Evolutionary conservation across 2,113 vertebrate species (phyloP).

Genomic region (Panurus biarmicus): DNA sequence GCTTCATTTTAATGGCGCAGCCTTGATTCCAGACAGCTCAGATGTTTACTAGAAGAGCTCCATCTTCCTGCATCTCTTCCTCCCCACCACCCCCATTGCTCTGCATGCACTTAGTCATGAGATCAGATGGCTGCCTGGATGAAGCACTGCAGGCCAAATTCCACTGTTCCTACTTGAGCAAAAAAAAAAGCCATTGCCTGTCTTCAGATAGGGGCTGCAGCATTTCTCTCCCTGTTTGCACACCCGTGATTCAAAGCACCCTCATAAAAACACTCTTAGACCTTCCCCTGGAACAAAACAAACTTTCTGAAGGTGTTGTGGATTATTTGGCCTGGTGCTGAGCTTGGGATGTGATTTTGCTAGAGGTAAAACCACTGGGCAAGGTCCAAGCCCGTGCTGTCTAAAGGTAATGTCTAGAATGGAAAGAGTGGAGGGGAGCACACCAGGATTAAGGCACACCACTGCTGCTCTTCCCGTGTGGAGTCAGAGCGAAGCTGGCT

Average conservation of each 20-base stretch:
- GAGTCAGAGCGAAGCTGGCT: not conserved
- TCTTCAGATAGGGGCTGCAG: not conserved
- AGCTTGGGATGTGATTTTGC: not conserved
- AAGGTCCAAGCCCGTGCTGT: not conserved
- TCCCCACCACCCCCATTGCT: not conserved
- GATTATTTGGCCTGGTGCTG: not conserved
- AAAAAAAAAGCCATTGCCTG: not conserved
- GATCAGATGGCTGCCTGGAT: not conserved
- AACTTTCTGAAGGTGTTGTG: rapidly evolving
- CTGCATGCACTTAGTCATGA: conserved; percentile 6
- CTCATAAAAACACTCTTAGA: not conserved
- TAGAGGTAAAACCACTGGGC: not conserved
- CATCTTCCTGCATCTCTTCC: conserved; percentile 24
- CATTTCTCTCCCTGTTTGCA: not conserved
- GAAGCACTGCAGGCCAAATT: conserved; percentile 13
- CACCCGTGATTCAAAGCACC: not conserved
- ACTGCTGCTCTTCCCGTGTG: not conserved
- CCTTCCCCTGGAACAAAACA: not conserved
- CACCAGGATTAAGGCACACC: not conserved
- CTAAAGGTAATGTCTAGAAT: not conserved
- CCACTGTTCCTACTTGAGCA: not conserved
- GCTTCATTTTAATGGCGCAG: conserved; percentile 30
- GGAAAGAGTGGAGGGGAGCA: not conserved
- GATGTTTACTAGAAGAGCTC: conserved; percentile 53
- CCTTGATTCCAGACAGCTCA: conserved; percentile 28